Base-by-base conservation (phyloP, 2,888 invertebrate species). In the Temnothorax unifasciatus region DNA sequence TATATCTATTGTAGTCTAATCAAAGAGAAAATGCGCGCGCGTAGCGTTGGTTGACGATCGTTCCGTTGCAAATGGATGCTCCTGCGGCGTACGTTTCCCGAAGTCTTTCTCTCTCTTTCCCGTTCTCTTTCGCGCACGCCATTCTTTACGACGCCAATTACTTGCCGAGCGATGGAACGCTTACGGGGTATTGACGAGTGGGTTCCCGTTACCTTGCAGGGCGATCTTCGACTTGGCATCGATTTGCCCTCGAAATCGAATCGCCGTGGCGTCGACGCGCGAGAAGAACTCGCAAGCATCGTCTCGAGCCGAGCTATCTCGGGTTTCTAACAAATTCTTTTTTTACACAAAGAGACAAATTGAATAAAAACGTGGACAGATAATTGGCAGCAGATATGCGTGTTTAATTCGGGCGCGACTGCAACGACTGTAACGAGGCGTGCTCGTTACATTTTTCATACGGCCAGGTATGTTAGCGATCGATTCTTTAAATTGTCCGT, bases 201-300 rank as follows among this genome's bases (percentile, higher is more conserved):
- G 69, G 86, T 90, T 34, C 90, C 90, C 90, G 90, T 90, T 90
- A 90, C 61, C 83, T 81, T 68, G 83, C 54, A 54, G 41, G 66
- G 81, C 87, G 82, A 88, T 90, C 86, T 85, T 85, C 76, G 85
- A 82, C 83, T 79, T 79, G 52, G 83, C 76, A 86, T 87, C 90
- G 89, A 89, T 89, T 89, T 90, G 90, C 90, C 87, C 86, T 90
- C 90, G 85, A 90, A 90, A 89, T 90, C 89, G 85, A 88, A 88
- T 86, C 83, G 76, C 69, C 77, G 71, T 73, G 44, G 82, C 75
- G 41, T 34, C 6, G 34, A 34, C 34, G 6, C 34, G 34, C 34
- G 34, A 34, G 34, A 34, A 34, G 34, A 34, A 34, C 34, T 76
- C 64, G 50, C 77, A 8, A 82, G 47, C 79, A 83, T 84, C 86